These are phyloP conservation scores for Achatina immaculata DNA, from an alignment of 1,140 invertebrate species.

Conservation along the genomic window DNA sequence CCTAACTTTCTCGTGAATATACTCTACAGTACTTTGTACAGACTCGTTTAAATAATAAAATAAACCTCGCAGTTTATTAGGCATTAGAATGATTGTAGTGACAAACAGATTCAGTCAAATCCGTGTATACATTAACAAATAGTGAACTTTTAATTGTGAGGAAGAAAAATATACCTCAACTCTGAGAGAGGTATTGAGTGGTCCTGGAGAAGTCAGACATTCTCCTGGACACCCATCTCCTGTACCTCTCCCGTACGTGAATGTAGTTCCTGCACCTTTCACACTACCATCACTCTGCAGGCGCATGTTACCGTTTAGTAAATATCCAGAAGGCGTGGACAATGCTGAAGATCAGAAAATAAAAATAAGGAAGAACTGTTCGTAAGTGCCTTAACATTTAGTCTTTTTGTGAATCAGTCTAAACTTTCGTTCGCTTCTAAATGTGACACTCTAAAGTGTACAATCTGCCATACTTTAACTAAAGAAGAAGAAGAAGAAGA, in stretches of 20 bases:
- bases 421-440: too few species aligned
- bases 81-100: too few species aligned
- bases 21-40: too few species aligned
- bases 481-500: too few species aligned
- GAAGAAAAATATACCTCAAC: neutral
- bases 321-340: constrained; percentile 29
- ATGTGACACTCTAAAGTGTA: too few species aligned
- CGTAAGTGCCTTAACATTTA: constrained; percentile 13
- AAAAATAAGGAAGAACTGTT: neutral
- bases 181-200: constrained; percentile 40
- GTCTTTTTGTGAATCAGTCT: too few species aligned
- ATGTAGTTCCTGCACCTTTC: constrained; percentile 55
- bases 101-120: too few species aligned
- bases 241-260: constrained; percentile 48
- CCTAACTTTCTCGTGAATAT: too few species aligned
- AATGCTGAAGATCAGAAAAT: neutral
- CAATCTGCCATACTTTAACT: too few species aligned
- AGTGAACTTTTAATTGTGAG: neutral
- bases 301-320: constrained; percentile 44
- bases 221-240: constrained; percentile 52
- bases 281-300: constrained; percentile 38
- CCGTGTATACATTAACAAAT: too few species aligned
- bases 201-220: constrained; percentile 57
- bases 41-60: too few species aligned
- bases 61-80: too few species aligned